Evolutionary conservation across 2,888 invertebrate genomes (phyloP).

Genomic region (Platycheirus rosarum): DNA sequence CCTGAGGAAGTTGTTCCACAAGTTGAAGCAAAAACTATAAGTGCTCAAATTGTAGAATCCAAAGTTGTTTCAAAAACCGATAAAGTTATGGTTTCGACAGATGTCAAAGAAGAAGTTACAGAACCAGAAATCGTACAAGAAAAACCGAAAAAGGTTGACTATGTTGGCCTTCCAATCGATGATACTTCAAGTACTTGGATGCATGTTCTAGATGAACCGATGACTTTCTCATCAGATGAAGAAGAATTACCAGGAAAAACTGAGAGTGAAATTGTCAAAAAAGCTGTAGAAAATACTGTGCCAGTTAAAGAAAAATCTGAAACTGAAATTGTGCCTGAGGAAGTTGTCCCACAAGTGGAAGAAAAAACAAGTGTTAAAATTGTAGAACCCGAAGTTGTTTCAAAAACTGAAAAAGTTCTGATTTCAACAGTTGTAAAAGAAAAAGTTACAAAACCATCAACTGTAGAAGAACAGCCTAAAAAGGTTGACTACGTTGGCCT

Average conservation of each 20-base stretch:
- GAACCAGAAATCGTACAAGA: not conserved
- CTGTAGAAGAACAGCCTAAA: slow-evolving; percentile 1
- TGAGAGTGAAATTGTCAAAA: slow-evolving; percentile 76
- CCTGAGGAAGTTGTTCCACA: not conserved
- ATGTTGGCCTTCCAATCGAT: slow-evolving; percentile 76
- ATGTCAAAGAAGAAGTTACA: not conserved
- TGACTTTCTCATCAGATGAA: slow-evolving; percentile 76
- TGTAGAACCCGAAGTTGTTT: not conserved
- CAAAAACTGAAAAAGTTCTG: not conserved
- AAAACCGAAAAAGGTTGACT: slow-evolving; percentile 43
- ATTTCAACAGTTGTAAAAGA: not conserved
- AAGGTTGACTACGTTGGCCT: slow-evolving; percentile 74
- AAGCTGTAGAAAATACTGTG: slow-evolving; percentile 66
- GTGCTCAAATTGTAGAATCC: too few relatives aligned
- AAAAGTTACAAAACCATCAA: not conserved
- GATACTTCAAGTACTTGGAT: slow-evolving; percentile 77
- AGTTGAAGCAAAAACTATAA: not conserved
- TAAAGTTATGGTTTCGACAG: not conserved
- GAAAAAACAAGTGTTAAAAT: not conserved
- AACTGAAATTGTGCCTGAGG: slow-evolving; percentile 33
- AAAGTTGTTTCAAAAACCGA: not conserved
- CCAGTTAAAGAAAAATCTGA: slow-evolving; percentile 2
- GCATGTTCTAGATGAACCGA: slow-evolving; percentile 77
- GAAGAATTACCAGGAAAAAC: not conserved
- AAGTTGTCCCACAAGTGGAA: slow-evolving; percentile 61